Conservation (phyloP, 2,113 vertebrate genomes). For the Elephantulus edwardii region DNA sequence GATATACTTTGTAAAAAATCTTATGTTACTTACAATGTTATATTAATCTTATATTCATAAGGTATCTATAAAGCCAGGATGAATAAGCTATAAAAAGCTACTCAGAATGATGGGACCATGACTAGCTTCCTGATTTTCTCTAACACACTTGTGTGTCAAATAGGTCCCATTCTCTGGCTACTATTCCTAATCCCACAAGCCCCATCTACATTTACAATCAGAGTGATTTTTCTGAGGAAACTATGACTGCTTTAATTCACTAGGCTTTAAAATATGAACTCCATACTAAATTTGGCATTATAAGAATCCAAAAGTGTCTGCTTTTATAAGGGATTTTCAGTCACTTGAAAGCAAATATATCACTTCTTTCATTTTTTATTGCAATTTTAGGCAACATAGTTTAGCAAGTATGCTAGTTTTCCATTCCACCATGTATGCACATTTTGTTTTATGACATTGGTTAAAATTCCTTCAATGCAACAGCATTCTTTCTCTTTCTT, state of each 20-base stretch:
- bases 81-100: background rate
- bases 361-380: too few relatives aligned
- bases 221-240: background rate
- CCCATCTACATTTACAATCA: background rate
- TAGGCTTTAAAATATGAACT: too few relatives aligned
- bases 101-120: rapidly evolving
- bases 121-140: background rate
- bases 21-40: background rate
- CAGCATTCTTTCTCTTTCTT: too few relatives aligned
- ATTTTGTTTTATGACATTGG: too few relatives aligned
- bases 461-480: too few relatives aligned
- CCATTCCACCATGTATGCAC: too few relatives aligned
- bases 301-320: background rate
- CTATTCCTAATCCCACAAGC: background rate
- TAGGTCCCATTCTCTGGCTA: background rate
- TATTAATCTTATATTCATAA: background rate
- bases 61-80: background rate
- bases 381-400: too few relatives aligned
- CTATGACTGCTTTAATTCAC: background rate
- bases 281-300: background rate
- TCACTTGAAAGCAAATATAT: background rate
- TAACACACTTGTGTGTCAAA: background rate
- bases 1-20: background rate
- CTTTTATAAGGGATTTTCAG: background rate
- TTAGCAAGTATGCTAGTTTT: too few relatives aligned